phyloP scores from a whole-genome alignment of 2,113 vertebrate genomes.

The Passer montanus region DNA sequence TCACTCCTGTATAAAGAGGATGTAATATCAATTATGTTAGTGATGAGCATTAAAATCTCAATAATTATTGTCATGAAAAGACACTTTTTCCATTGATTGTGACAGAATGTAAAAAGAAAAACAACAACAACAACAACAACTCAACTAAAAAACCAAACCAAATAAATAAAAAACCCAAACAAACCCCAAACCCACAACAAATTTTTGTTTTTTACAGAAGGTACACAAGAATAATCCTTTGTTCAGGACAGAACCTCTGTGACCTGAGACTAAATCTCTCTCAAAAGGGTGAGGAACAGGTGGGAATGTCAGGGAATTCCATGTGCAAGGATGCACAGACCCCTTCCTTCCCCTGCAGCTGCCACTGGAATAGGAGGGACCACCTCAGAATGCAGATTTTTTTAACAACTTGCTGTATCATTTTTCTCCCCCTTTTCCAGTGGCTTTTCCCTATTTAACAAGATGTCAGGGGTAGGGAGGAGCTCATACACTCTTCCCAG shows the following conservation, averaged over 20 bases:
- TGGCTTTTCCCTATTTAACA: background rate
- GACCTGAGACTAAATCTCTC: background rate
- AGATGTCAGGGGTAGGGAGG: background rate
- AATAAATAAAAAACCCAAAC: background rate
- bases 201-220: background rate
- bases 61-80: background rate
- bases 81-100: background rate
- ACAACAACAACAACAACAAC: background rate
- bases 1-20: accelerated
- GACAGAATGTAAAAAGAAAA: background rate
- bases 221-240: background rate
- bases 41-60: background rate
- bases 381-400: background rate
- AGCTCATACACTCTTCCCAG: background rate
- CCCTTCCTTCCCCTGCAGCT: background rate
- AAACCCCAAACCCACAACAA: background rate
- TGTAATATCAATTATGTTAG: background rate
- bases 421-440: background rate
- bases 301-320: background rate
- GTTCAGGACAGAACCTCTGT: background rate
- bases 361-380: background rate
- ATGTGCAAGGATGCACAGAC: accelerated
- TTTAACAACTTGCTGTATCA: background rate
- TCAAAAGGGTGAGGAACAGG: background rate
- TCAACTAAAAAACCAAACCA: background rate